Conservation (phyloP, 2,888 invertebrate species). For the Eilema sororculum region DNA sequence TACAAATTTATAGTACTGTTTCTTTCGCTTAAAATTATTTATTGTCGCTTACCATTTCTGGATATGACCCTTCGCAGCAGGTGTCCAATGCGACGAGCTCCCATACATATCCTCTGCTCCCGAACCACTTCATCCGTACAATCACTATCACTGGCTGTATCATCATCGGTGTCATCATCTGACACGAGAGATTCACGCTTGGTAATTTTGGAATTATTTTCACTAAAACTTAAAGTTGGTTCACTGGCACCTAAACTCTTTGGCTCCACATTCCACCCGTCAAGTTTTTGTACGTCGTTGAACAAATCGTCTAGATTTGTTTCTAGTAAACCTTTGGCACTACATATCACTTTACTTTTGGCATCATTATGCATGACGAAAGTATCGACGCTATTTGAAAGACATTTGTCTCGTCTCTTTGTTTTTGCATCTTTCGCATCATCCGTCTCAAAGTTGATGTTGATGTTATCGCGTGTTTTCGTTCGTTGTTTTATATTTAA, state of each 20-base stretch:
- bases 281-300: slow-evolving; percentile 71
- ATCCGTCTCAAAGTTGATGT: slow-evolving; percentile 59
- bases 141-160: slow-evolving; percentile 78
- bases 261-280: slow-evolving; percentile 72
- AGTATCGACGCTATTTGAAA: slow-evolving; percentile 80
- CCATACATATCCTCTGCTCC: slow-evolving; percentile 80
- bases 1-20: slow-evolving; percentile 32
- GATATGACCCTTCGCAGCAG: slow-evolving; percentile 80
- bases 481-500: slow-evolving; percentile 74
- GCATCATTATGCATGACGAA: slow-evolving; percentile 73
- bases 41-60: slow-evolving; percentile 76
- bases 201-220: slow-evolving; percentile 61
- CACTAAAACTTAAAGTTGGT: slow-evolving; percentile 75
- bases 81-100: slow-evolving; percentile 81
- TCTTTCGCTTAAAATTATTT: slow-evolving; percentile 22
- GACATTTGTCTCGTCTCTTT: slow-evolving; percentile 71
- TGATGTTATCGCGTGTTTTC: slow-evolving; percentile 74
- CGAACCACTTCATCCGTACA: slow-evolving; percentile 77
- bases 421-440: slow-evolving; percentile 60
- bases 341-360: slow-evolving; percentile 83
- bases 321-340: slow-evolving; percentile 87
- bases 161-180: slow-evolving; percentile 77
- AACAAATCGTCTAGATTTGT: slow-evolving; percentile 85
- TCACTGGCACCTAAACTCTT: slow-evolving; percentile 82
- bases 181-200: slow-evolving; percentile 79